Conservation (phyloP, 2,888 invertebrate species). For the Abscondita cerata region DNA sequence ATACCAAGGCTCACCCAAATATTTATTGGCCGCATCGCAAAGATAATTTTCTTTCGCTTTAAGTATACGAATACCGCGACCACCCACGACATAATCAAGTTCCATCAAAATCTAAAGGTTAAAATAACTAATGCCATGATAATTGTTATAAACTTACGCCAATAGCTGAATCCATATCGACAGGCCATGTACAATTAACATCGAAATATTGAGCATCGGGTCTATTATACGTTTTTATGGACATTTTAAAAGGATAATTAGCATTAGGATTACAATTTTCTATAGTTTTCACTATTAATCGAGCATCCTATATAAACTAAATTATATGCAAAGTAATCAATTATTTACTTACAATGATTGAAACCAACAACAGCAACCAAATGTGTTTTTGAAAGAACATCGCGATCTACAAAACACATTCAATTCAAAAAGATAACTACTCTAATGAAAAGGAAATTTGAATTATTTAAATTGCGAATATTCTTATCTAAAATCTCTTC, state of each 20-base stretch:
- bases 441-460: no score
- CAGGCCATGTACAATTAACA: conserved; percentile 5
- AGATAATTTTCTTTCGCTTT: conserved; percentile 10
- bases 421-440: no score
- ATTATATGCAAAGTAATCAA: no score
- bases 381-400: no score
- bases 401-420: no score
- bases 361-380: no score
- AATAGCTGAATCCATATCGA: conserved; percentile 1
- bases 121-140: neutral
- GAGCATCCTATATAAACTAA: neutral
- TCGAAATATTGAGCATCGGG: conserved; percentile 10
- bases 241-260: conserved; percentile 6
- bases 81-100: conserved; percentile 4
- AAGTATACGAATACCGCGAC: neutral
- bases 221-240: neutral
- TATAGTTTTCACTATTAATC: conserved; percentile 1
- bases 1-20: conserved; percentile 17
- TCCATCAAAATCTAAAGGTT: neutral
- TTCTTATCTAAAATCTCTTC: no score
- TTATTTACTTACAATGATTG: no score
- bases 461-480: no score
- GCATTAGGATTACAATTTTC: neutral
- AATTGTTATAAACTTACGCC: conserved; percentile 1
- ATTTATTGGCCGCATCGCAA: conserved; percentile 14